Percentiles rank a stretch among this genome's conserved stretches.
These are phyloP conservation scores for Porites australiensis DNA, from an alignment of 64 coral and sea anemone genomes.

Conservation along the genomic window DNA sequence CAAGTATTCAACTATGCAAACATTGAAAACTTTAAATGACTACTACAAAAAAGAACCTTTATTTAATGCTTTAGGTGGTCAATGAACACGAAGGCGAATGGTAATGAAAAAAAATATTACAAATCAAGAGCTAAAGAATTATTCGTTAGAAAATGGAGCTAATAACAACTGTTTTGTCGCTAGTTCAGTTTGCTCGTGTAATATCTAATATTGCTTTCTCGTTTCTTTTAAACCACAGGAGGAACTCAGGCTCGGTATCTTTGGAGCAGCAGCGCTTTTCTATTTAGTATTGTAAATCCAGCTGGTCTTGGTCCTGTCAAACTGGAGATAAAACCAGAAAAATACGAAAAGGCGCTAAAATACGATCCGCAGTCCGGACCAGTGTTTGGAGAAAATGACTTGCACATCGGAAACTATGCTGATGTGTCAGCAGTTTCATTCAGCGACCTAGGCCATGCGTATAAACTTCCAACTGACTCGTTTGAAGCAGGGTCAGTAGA, in stretches of 20 bases:
- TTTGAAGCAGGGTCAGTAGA: conserved; percentile 5
- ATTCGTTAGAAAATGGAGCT: too few relatives aligned
- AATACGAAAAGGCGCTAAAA: conserved; percentile 7
- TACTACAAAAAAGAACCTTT: too few relatives aligned
- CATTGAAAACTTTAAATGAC: too few relatives aligned
- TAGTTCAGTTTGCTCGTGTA: too few relatives aligned
- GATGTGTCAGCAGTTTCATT: conserved; percentile 37
- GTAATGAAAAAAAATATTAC: too few relatives aligned
- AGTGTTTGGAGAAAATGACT: conserved; percentile 58
- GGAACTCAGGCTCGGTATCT: conserved; percentile 7
- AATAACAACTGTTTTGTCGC: too few relatives aligned
- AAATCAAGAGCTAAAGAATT: too few relatives aligned
- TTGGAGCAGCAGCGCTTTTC: conserved; percentile 56
- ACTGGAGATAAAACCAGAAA: conserved; percentile 36
- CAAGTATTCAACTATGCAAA: too few relatives aligned
- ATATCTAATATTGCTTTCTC: too few relatives aligned
- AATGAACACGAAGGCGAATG: too few relatives aligned
- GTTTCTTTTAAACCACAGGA: too few relatives aligned
- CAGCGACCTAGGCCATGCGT: conserved; percentile 57
- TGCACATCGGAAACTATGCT: conserved; percentile 33
- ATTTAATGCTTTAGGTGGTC: too few relatives aligned
- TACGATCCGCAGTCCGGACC: conserved; percentile 10
- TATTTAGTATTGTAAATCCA: conserved; percentile 70
- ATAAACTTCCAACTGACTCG: conserved; percentile 16
- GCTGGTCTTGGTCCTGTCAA: conserved; percentile 54